Percentiles rank a stretch among this genome's conserved stretches.
Evolutionary conservation across 2,888 invertebrate genomes (phyloP).

Genomic region (Disparrhopalites patrizii): DNA sequence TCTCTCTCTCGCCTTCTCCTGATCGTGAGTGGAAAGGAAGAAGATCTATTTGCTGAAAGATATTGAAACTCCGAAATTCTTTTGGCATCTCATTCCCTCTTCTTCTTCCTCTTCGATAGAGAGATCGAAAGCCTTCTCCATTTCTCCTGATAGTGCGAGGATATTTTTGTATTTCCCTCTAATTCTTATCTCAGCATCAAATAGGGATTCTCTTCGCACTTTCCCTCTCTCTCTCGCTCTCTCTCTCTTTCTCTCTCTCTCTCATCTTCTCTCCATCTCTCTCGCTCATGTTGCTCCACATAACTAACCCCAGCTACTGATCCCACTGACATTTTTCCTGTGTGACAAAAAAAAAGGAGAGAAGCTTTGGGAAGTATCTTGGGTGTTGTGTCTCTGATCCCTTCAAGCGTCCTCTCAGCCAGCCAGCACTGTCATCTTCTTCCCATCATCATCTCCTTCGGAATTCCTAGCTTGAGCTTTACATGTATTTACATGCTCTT

Average conservation of each 20-base stretch:
- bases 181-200: constrained; percentile 33
- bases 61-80: constrained; percentile 42
- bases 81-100: constrained; percentile 32
- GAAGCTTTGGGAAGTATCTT: too few species aligned
- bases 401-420: neutral
- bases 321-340: too few species aligned
- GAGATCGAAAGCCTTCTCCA: neutral
- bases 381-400: too few species aligned
- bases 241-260: too few species aligned
- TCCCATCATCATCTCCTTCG: neutral
- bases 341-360: too few species aligned
- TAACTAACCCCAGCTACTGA: too few species aligned
- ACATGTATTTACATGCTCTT: neutral
- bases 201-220: constrained; percentile 13
- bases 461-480: neutral
- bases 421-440: neutral
- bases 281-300: too few species aligned
- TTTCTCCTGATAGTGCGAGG: neutral
- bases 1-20: too few species aligned
- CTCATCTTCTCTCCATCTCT: too few species aligned
- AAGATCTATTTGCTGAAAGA: constrained; percentile 24
- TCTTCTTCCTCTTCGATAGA: neutral
- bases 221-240: neutral
- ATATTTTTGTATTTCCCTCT: constrained; percentile 26
- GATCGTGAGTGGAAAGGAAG: constrained; percentile 16